phyloP scores from a whole-genome alignment of 2,888 invertebrate genomes.

The Morpho achilles region DNA sequence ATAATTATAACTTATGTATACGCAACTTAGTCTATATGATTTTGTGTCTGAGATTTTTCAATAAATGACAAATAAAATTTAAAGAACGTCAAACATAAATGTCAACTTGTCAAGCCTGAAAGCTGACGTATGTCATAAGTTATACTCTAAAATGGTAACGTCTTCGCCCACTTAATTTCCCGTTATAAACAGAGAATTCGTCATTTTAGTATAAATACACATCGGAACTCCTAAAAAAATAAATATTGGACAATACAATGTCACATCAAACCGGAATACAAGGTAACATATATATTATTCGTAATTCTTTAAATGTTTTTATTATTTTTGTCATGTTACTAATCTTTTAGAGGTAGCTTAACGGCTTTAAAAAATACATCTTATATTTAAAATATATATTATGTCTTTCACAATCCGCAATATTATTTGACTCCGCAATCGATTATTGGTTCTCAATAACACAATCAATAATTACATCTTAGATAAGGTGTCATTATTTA shows the following conservation, averaged over 20 bases:
- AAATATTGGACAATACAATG: slow-evolving; percentile 68
- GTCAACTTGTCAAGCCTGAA: slow-evolving; percentile 5
- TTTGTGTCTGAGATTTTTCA: too few species aligned
- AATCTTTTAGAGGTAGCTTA: too few species aligned
- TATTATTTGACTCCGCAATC: background rate
- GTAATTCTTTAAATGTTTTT: background rate
- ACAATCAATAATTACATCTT: slow-evolving; percentile 13
- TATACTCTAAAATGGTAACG: slow-evolving; percentile 6
- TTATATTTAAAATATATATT: too few species aligned
- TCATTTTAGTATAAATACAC: slow-evolving; percentile 9
- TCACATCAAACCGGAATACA: slow-evolving; percentile 95
- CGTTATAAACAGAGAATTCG: slow-evolving; percentile 18
- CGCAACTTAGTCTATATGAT: too few species aligned
- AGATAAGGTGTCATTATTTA: slow-evolving; percentile 6
- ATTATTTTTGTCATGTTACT: too few species aligned
- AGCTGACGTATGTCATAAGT: background rate
- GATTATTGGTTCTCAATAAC: slow-evolving; percentile 10
- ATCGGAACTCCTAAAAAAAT: slow-evolving; percentile 2
- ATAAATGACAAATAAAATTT: too few species aligned
- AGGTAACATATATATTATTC: slow-evolving; percentile 74
- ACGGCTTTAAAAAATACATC: too few species aligned
- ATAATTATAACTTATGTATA: too few species aligned
- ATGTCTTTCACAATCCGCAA: too few species aligned
- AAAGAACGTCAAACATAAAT: too few species aligned
- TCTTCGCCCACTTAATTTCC: slow-evolving; percentile 23